Conservation (phyloP, 2,888 invertebrate genomes). For the Noctua fimbriata region DNA sequence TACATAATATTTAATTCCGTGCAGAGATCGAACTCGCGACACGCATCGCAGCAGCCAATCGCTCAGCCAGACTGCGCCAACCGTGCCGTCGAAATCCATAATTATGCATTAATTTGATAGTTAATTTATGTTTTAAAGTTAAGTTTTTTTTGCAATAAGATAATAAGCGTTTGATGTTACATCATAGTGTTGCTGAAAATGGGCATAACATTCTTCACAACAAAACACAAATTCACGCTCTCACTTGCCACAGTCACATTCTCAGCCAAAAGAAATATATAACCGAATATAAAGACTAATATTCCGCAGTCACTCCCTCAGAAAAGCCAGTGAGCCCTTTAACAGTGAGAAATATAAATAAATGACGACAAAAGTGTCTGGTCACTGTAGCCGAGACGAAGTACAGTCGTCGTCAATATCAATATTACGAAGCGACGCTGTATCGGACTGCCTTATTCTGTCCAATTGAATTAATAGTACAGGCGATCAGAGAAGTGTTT, state of each 20-base stretch:
- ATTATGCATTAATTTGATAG: not conserved
- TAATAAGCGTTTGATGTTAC: not conserved
- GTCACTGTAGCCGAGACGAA: constrained; percentile 76
- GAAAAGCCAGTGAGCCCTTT: constrained; percentile 51
- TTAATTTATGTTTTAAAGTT: not conserved
- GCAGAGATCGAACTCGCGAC: too few species aligned
- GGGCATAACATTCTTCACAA: not conserved
- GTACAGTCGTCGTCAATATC: constrained; percentile 82
- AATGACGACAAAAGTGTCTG: constrained; percentile 71
- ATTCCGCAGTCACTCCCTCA: constrained; percentile 31
- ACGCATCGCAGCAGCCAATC: too few species aligned
- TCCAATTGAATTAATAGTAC: constrained; percentile 75
- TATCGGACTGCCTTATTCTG: constrained; percentile 75
- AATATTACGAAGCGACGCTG: constrained; percentile 70
- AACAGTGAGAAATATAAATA: constrained; percentile 61
- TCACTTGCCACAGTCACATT: not conserved
- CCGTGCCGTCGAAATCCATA: not conserved
- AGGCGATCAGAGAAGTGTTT: constrained; percentile 57
- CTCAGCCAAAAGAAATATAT: not conserved
- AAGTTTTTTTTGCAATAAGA: not conserved
- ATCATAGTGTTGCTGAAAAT: not conserved
- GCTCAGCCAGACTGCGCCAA: too few species aligned
- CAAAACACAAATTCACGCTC: not conserved
- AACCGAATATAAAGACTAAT: constrained; percentile 32
- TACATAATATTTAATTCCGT: too few species aligned